These are phyloP conservation scores for Casuarius casuarius DNA, from an alignment of 2,113 vertebrate species.

Conservation along the genomic window DNA sequence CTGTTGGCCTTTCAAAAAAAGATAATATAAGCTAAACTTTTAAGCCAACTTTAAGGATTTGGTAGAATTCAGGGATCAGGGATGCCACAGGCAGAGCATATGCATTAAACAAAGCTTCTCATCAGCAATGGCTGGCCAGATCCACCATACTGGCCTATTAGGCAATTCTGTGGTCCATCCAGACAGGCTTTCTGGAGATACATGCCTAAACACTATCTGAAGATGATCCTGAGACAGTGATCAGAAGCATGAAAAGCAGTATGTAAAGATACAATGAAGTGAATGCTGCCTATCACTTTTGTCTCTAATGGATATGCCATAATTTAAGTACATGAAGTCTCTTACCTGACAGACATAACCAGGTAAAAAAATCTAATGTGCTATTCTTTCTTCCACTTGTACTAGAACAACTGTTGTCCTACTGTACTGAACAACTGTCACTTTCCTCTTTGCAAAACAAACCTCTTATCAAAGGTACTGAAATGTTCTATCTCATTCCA, in stretches of 20 bases:
- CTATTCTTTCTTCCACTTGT: not conserved
- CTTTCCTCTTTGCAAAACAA: not conserved
- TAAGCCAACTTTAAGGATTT: not conserved
- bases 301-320: not conserved
- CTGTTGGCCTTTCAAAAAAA: not conserved
- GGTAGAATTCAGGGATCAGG: not conserved
- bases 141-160: not conserved
- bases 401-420: not conserved
- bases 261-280: not conserved
- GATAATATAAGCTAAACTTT: not conserved
- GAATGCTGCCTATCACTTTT: not conserved
- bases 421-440: no score
- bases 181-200: not conserved
- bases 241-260: not conserved
- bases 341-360: not conserved
- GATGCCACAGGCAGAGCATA: not conserved
- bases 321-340: not conserved
- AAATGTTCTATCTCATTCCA: not conserved
- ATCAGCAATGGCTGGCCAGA: not conserved
- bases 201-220: not conserved
- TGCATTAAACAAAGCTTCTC: not conserved
- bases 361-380: not conserved
- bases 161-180: not conserved
- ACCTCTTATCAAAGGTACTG: not conserved
- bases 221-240: not conserved